Evolutionary conservation across 2,113 vertebrate species (phyloP).

Genomic region (Columbina picui): DNA sequence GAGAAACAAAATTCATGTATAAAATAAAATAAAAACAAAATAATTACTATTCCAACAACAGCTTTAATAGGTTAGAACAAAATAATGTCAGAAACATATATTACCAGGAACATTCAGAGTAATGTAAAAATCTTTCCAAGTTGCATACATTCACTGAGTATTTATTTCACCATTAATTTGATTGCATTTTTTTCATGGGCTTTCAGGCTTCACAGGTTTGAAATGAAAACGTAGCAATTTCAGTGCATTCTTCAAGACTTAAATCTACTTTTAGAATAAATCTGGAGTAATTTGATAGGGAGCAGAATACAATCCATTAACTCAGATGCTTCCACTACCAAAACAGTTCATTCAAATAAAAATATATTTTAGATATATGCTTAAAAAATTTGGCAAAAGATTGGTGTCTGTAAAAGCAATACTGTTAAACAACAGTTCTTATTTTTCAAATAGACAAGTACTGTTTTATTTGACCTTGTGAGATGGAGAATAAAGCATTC

Average conservation of each 20-base stretch:
- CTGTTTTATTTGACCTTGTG: slow-evolving; percentile 15
- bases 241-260: neutral
- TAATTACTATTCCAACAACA: neutral
- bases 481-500: neutral
- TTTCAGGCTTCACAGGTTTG: neutral
- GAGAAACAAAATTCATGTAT: slow-evolving; percentile 28
- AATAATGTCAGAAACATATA: neutral
- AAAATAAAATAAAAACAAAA: neutral
- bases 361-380: neutral
- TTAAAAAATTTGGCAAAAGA: neutral
- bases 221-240: neutral
- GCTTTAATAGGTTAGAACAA: neutral
- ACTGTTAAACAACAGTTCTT: neutral
- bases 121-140: neutral
- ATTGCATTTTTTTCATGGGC: neutral
- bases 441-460: neutral
- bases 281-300: neutral
- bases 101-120: neutral
- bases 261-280: neutral
- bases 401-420: neutral
- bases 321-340: neutral
- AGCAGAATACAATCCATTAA: neutral
- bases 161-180: neutral
- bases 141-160: neutral
- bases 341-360: neutral